Evolutionary conservation across 2,113 vertebrate genomes (phyloP), one percentile per base, ranked within the genome.

Genomic region (Sciurus niger): DNA sequence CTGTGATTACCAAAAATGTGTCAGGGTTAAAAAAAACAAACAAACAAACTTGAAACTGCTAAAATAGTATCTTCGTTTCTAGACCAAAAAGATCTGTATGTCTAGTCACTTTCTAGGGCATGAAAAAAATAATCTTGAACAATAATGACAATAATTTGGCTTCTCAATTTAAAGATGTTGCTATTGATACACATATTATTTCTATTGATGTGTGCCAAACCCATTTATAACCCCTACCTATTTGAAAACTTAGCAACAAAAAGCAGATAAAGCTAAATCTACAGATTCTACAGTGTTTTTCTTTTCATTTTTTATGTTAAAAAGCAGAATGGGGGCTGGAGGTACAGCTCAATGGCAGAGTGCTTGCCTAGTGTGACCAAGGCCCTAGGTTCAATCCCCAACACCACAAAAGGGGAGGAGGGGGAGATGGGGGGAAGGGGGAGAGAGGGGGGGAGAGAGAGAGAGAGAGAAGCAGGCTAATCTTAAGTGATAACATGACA

Each of bases 211-310:
- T 68, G 17, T 65, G 65, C 48, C 80, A 63, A 90, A 12, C 43
- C 48, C 76, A 85, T 32, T 67, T 30, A 86, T 55, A 88, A 94
- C 6, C 8, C 8, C 78, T 32, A 68, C 2, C 9, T 78, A 58
- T 28, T 65, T 95, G n/a, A 94, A 93, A 97, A 93, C 76, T 67
- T 85, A 72, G 78, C 34, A 96, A 48, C 30, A 84, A 95, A 96
- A 55, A 93, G 14, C 43, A 94, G 51, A 63, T 65, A 84, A 53
- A 85, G 53, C 13, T 94, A 79, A 76, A 83, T 34, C 76, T 86
- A 78, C 1, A 93, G n/a, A 87, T 11, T 68, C 55, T 96, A 78
- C 0, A 89, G 4, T 68, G n/a, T 20, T 91, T 73, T 68, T 88
- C 9, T 92, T 88, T 94, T 65, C n/a, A 37, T 28, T 95, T 92